Evolutionary conservation across 2,797 vertebrate genomes (phyloP).

Genomic region (Dermochelys coriacea): DNA sequence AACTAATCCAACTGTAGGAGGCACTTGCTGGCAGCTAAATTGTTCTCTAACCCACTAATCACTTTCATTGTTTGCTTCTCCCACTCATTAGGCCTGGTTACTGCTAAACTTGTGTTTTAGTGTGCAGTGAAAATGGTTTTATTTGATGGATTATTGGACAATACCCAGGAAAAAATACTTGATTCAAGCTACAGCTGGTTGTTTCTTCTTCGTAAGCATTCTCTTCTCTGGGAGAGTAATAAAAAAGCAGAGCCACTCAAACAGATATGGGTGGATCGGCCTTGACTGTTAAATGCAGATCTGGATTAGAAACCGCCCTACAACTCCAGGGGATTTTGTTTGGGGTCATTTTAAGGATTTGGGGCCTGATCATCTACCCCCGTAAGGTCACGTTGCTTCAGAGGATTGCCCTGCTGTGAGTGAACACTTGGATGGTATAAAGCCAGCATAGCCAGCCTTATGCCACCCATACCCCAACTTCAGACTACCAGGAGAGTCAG

Average conservation of each 20-base stretch:
- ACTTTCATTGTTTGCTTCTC: not conserved
- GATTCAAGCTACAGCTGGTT: not conserved
- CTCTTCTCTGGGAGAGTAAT: not conserved
- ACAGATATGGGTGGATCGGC: not conserved
- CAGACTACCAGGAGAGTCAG: not conserved
- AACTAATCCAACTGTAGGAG: not conserved
- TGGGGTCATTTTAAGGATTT: not conserved
- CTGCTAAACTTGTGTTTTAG: not conserved
- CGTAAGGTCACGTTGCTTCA: not conserved
- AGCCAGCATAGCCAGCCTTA: not conserved
- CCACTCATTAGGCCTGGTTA: not conserved
- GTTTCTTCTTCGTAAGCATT: not conserved
- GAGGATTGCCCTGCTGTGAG: not conserved
- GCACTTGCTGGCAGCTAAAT: not conserved
- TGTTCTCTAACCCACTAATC: not conserved
- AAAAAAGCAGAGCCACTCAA: slow-evolving; percentile 15
- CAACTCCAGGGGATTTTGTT: slow-evolving; percentile 32
- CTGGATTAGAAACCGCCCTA: slow-evolving; percentile 33
- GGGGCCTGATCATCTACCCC: not conserved
- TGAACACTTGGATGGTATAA: not conserved
- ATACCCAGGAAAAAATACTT: not conserved
- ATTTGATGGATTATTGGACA: slow-evolving; percentile 46
- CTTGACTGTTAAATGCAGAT: not conserved
- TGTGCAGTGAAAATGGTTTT: slow-evolving; percentile 27
- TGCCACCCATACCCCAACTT: not conserved